A percentile compares a stretch with the other conserved stretches of the same genome.
Conservation (phyloP, 2,797 vertebrate species). For the Sebastes oblongus region DNA sequence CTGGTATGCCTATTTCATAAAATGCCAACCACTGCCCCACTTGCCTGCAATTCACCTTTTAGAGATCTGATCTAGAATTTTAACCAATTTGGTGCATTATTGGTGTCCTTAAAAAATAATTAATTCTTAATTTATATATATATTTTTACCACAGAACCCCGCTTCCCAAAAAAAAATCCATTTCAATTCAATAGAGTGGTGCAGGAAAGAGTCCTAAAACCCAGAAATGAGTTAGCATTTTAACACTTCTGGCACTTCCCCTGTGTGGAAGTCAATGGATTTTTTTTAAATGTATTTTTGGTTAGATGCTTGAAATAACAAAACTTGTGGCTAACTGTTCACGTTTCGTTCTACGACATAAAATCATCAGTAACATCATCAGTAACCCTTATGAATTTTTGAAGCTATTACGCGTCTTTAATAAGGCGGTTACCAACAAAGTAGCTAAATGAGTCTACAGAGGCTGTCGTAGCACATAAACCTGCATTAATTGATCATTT, state of each 20-base stretch:
- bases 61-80: neutral
- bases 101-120: neutral
- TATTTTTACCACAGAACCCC: neutral
- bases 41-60: neutral
- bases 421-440: neutral
- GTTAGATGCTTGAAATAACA: neutral
- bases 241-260: too few species aligned
- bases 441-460: neutral
- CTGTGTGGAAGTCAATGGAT: fast-evolving
- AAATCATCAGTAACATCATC: neutral
- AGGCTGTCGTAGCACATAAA: neutral
- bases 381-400: neutral
- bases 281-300: neutral
- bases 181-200: neutral
- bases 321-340: too few species aligned
- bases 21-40: neutral
- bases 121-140: neutral
- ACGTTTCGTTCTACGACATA: neutral
- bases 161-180: neutral
- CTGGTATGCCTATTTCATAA: neutral
- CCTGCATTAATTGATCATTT: neutral
- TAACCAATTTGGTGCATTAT: neutral
- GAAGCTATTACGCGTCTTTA: neutral
- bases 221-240: neutral
- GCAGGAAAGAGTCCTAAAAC: neutral